Evolutionary conservation across 2,797 vertebrate species (phyloP).

Genomic region (Arctocebus calabarensis): DNA sequence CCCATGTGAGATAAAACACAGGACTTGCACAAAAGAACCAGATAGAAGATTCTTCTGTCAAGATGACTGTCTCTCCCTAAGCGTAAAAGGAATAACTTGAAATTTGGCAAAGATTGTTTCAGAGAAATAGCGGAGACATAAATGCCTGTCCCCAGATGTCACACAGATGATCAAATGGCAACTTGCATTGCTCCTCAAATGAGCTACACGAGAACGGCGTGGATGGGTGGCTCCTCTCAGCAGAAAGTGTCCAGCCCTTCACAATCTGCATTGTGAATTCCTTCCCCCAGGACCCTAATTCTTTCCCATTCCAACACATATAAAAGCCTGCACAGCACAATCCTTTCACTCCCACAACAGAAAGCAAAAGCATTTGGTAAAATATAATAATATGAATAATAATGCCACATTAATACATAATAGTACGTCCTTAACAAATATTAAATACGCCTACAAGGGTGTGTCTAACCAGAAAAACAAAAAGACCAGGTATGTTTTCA

Average conservation of each 20-base stretch:
- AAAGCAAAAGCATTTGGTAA: conserved; percentile 76
- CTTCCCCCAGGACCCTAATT: conserved; percentile 49
- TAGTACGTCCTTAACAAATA: conserved; percentile 70
- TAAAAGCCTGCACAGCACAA: conserved; percentile 65
- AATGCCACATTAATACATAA: conserved; percentile 70
- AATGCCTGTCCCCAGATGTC: conserved; percentile 83
- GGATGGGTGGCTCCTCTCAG: conserved; percentile 69
- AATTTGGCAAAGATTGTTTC: conserved; percentile 83
- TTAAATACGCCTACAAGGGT: conserved; percentile 13
- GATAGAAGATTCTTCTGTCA: conserved; percentile 64
- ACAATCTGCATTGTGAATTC: neutral
- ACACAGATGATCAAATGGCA: conserved; percentile 80
- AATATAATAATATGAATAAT: conserved; percentile 64
- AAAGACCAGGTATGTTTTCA: neutral
- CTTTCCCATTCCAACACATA: conserved; percentile 64
- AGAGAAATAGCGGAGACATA: conserved; percentile 78
- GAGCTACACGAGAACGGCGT: conserved; percentile 21
- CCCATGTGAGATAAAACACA: conserved; percentile 65
- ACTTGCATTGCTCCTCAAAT: conserved; percentile 75
- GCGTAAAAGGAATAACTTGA: conserved; percentile 80
- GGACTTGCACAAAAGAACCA: conserved; percentile 5
- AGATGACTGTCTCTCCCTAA: conserved; percentile 76
- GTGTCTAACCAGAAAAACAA: neutral
- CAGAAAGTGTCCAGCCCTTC: conserved; percentile 54
- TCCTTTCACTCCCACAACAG: conserved; percentile 70